phyloP scores from a whole-genome alignment of 1,140 invertebrate genomes.

The Cydia fagiglandana region DNA sequence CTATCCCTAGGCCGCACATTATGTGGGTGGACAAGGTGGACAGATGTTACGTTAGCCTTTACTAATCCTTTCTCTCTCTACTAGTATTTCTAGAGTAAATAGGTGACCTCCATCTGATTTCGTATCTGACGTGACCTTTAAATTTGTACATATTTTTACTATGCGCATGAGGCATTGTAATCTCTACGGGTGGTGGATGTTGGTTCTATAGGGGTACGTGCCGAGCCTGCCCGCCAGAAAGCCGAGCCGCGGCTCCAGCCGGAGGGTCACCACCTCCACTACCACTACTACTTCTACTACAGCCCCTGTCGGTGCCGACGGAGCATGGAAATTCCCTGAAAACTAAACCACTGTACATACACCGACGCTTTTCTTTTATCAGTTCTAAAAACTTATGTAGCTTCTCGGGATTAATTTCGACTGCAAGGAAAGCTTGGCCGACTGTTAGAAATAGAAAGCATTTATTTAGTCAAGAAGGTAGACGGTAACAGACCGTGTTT shows the following conservation, averaged over 20 bases:
- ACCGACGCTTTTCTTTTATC: background rate
- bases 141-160: background rate
- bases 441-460: background rate
- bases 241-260: background rate
- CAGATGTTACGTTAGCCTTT: background rate
- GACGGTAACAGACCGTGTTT: too few relatives aligned
- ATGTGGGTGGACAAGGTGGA: background rate
- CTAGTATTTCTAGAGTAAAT: too few relatives aligned
- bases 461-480: background rate
- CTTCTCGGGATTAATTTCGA: background rate
- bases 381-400: background rate
- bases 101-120: too few relatives aligned
- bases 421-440: background rate
- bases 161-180: constrained; percentile 1
- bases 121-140: background rate
- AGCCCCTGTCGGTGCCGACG: constrained; percentile 16
- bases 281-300: constrained; percentile 11
- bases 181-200: constrained; percentile 36
- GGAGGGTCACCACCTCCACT: constrained; percentile 7
- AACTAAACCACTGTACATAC: constrained; percentile 38
- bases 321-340: constrained; percentile 44
- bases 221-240: constrained; percentile 17
- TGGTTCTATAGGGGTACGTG: constrained; percentile 44
- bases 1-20: background rate
- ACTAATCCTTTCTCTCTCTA: background rate